Conservation (phyloP, 1,140 invertebrate genomes). For the Phortica variegata region DNA sequence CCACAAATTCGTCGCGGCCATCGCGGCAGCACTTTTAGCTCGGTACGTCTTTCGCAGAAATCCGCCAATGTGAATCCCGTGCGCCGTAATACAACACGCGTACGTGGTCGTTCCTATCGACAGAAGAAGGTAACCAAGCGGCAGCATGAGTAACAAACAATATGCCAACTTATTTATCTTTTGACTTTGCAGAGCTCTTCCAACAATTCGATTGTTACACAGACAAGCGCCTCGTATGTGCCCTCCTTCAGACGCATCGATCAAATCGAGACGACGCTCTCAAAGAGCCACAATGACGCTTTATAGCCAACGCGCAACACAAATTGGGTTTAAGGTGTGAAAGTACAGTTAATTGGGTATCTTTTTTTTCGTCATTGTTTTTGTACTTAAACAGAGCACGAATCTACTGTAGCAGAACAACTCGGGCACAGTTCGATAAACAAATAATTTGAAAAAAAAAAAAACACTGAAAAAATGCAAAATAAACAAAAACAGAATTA, state of each 20-base stretch:
- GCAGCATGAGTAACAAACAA: slow-evolving; percentile 1
- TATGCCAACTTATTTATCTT: slow-evolving; percentile 4
- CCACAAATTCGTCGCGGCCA: slow-evolving; percentile 50
- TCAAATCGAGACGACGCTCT: slow-evolving; percentile 50
- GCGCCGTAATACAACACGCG: slow-evolving; percentile 60
- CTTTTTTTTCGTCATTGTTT: too few relatives aligned
- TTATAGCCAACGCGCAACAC: slow-evolving; percentile 49
- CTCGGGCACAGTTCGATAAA: too few relatives aligned
- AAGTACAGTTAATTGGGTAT: too few relatives aligned
- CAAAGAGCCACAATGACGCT: slow-evolving; percentile 53
- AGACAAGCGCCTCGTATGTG: slow-evolving; percentile 45
- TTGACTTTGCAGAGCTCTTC: slow-evolving; percentile 40
- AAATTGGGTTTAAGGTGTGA: slow-evolving; percentile 47
- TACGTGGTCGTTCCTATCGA: slow-evolving; percentile 54
- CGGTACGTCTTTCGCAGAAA: slow-evolving; percentile 59
- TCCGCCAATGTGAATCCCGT: slow-evolving; percentile 57
- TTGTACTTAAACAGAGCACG: too few relatives aligned
- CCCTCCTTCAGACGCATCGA: slow-evolving; percentile 53
- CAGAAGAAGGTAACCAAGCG: slow-evolving; percentile 46
- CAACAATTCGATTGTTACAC: slow-evolving; percentile 53
- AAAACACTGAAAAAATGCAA: not conserved
- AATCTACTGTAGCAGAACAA: too few relatives aligned
- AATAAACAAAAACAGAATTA: not conserved
- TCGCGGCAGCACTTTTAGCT: slow-evolving; percentile 60
- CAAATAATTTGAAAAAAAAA: not conserved